These are phyloP conservation scores for Probosciger aterrimus DNA, from an alignment of 2,113 vertebrate species.

Conservation along the genomic window DNA sequence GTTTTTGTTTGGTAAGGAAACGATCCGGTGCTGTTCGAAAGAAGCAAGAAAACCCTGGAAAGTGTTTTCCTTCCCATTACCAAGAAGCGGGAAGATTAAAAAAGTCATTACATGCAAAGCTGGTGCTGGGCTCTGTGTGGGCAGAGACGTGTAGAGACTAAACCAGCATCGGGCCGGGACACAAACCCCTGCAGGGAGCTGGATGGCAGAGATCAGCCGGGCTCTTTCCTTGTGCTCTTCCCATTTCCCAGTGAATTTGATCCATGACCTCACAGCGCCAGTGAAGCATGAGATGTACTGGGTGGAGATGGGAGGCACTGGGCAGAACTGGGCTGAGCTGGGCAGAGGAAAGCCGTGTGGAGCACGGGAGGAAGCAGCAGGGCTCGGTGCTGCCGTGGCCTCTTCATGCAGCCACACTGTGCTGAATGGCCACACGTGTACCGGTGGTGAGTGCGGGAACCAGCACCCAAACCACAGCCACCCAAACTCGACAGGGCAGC, in stretches of 20 bases:
- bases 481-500: neutral
- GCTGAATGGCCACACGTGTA: accelerated
- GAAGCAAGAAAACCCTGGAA: neutral
- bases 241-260: neutral
- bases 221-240: neutral
- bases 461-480: neutral
- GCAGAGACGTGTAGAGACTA: neutral
- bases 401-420: accelerated
- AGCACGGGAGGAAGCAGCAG: neutral
- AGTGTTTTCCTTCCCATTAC: neutral
- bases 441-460: neutral
- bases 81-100: neutral
- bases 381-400: accelerated
- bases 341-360: neutral
- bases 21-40: neutral
- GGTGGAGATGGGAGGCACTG: neutral
- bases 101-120: neutral
- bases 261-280: neutral
- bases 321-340: accelerated
- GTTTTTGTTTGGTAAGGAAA: conserved; percentile 20
- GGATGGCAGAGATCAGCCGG: neutral
- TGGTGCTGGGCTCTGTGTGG: neutral
- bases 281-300: neutral
- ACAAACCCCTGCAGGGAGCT: neutral
- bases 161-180: neutral